Conservation (phyloP, 2,113 vertebrate genomes). For the Turdus rufiventris region DNA sequence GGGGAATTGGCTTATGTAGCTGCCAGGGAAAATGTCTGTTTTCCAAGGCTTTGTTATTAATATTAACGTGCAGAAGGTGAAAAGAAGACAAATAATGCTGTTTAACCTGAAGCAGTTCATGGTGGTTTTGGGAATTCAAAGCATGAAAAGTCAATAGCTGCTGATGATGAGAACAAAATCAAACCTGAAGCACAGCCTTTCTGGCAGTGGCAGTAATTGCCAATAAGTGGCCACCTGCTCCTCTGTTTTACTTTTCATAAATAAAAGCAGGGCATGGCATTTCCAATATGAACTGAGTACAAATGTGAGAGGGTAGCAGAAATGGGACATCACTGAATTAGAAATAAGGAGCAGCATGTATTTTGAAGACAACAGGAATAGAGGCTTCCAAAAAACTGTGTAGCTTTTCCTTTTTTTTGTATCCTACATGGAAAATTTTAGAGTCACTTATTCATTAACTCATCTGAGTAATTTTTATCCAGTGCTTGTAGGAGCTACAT, state of each 20-base stretch:
- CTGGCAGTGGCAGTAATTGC: not conserved
- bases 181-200: not conserved
- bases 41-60: not conserved
- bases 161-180: not conserved
- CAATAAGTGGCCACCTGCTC: not conserved
- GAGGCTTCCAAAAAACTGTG: not conserved
- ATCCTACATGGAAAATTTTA: not conserved
- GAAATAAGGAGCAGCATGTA: not conserved
- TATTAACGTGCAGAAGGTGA: not conserved
- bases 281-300: not conserved
- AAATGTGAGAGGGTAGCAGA: not conserved
- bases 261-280: not conserved
- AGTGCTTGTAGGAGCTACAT: not conserved
- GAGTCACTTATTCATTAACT: not conserved
- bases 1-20: not conserved
- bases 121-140: not conserved
- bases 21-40: not conserved
- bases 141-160: not conserved
- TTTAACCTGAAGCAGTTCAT: not conserved
- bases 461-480: not conserved
- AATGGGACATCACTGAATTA: not conserved
- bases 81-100: not conserved
- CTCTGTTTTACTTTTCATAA: not conserved
- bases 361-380: not conserved
- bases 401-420: not conserved